Conservation (phyloP, 2,113 vertebrate species). For the Dolichotis patagonum region DNA sequence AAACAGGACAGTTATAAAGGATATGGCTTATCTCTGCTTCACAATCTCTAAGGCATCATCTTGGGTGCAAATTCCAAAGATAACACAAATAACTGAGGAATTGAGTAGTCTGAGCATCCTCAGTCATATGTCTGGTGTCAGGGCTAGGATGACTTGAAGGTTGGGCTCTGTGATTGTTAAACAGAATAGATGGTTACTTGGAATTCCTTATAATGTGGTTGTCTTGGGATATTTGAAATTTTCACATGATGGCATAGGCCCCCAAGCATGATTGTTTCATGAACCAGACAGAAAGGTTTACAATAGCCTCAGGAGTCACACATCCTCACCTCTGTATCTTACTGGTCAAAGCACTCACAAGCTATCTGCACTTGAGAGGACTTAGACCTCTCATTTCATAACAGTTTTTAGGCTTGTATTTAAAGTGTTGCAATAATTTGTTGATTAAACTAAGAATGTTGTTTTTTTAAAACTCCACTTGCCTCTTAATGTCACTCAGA, state of each 20-base stretch:
- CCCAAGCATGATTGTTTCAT: background rate
- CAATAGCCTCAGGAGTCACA: background rate
- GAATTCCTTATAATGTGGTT: background rate
- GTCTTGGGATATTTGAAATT: background rate
- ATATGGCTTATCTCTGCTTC: background rate
- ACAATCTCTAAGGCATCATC: background rate
- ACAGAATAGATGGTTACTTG: background rate
- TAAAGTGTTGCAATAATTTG: background rate
- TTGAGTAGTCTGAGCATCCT: background rate
- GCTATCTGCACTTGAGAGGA: background rate
- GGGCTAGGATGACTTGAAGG: background rate
- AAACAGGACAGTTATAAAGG: background rate
- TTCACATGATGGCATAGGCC: background rate
- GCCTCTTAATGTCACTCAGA: background rate
- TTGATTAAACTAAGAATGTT: background rate
- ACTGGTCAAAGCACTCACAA: background rate
- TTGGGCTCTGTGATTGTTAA: background rate
- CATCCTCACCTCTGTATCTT: background rate
- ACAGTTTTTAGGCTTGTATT: background rate
- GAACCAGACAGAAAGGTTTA: background rate
- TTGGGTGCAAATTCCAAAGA: background rate
- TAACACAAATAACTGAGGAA: background rate
- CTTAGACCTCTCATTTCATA: background rate
- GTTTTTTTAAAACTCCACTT: background rate
- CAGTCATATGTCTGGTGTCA: rapidly evolving